Evolutionary conservation across 2,888 invertebrate genomes (phyloP), one percentile per base, ranked within the genome.

Genomic region (Tetragonisca angustula): DNA sequence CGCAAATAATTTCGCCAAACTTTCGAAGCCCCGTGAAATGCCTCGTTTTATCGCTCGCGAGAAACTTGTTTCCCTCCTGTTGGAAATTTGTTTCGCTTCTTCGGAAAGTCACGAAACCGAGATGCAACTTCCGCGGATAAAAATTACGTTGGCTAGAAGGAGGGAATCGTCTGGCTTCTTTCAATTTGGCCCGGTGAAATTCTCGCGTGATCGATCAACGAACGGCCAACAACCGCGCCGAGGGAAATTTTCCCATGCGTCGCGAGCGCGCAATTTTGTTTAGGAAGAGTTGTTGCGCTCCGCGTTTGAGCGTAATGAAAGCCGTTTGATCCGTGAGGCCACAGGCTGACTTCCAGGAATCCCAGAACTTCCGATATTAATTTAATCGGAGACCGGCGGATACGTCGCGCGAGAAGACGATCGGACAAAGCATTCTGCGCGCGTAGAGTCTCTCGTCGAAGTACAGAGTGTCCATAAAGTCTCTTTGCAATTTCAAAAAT

Each of bases 301-400:
- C 52, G 0, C 19, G 27, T 21, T 54, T 24, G 15, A 17, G 17
- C 32, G n/a, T 56, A 62, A 62, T 62, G 49, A 62, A 62, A 27
- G 27, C 27, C 72, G 49, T 49, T 73, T 62, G 49, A 73, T 62
- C 72, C 49, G 21, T 19, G 61, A 73, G 21, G 32, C 59, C 50
- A 19, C 73, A 32, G 11, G 62, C 32, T 64, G 59, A 76, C 43
- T 77, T 15, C 4, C 62, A 61, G 59, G 59, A 64, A 62, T 70
- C 17, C 62, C 24, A 17, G 27, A 56, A 65, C 54, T 75, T 75
- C 21, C 65, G 36, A 65, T 75, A 75, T 75, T 67, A 75, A 75
- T 75, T 75, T 75, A 67, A 43, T 43, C 43, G 21, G 67, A 73
- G 32, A 19, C 49, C 61, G 19, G 2, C 5, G 24, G 32, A n/a